phyloP scores from a whole-genome alignment of 1,140 invertebrate species.

The Leptopilina boulardi region DNA sequence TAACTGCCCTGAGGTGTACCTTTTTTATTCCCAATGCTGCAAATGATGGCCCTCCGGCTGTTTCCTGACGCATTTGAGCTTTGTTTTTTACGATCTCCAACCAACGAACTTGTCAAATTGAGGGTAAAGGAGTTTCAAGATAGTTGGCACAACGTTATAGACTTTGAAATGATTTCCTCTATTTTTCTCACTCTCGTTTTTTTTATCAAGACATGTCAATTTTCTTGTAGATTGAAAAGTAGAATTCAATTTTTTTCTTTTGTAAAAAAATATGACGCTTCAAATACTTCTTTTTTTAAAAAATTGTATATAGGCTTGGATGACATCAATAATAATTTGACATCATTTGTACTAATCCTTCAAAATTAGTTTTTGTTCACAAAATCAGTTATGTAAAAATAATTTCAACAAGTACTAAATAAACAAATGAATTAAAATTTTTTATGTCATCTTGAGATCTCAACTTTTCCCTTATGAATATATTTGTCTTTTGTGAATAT shows the following conservation, averaged over 20 bases:
- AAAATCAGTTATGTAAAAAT: no score
- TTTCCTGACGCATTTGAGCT: background rate
- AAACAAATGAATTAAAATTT: no score
- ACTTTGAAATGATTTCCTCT: background rate
- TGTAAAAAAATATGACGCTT: background rate
- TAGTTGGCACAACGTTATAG: background rate
- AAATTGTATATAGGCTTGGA: no score
- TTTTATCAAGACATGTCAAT: background rate
- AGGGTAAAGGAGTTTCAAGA: background rate
- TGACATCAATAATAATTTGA: no score
- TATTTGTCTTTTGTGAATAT: no score
- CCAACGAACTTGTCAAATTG: constrained; percentile 26
- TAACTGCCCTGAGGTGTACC: constrained; percentile 26
- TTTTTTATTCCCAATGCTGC: constrained; percentile 23
- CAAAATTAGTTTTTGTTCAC: no score
- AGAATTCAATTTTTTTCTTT: background rate
- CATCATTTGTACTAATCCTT: no score
- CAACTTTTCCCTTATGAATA: no score
- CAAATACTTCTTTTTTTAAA: no score
- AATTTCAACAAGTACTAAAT: no score
- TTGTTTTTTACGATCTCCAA: constrained; percentile 8
- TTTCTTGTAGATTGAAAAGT: background rate
- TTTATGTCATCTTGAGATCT: no score
- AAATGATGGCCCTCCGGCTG: constrained; percentile 11
- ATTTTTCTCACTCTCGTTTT: no score